These are phyloP conservation scores for Cremastinae sp. DNA, from an alignment of 2,888 invertebrate genomes.

Conservation along the genomic window DNA sequence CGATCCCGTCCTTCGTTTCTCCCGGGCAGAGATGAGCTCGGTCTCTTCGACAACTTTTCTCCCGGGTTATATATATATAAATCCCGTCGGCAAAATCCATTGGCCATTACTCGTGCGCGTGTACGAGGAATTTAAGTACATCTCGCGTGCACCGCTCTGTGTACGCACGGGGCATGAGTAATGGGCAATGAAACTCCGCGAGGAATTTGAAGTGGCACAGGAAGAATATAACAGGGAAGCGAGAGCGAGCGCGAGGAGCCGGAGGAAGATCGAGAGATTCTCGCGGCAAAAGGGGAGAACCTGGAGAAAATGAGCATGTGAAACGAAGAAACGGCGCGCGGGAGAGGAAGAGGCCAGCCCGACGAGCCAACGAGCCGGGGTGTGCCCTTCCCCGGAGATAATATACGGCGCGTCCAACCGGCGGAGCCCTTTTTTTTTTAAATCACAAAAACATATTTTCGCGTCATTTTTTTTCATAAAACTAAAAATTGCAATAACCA, in stretches of 20 bases:
- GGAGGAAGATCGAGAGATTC: conserved; percentile 18
- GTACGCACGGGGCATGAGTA: conserved; percentile 71
- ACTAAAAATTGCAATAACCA: too few species aligned
- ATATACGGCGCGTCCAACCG: conserved; percentile 1
- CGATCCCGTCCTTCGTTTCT: conserved; percentile 1
- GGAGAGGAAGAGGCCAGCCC: conserved; percentile 1
- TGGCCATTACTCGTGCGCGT: conserved; percentile 66
- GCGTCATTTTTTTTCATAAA: too few species aligned
- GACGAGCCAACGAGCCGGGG: conserved; percentile 31
- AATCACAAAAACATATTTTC: too few species aligned
- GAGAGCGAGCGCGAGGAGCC: conserved; percentile 14
- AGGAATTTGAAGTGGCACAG: conserved; percentile 69
- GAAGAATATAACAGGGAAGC: conserved; percentile 19
- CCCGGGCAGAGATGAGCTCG: conserved; percentile 15
- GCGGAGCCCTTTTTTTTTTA: background rate
- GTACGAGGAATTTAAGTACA: conserved; percentile 69
- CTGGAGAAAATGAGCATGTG: conserved; percentile 50
- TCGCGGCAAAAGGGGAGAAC: conserved; percentile 28
- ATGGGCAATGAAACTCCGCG: conserved; percentile 73
- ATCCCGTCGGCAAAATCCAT: conserved; percentile 62
- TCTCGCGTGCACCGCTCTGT: conserved; percentile 62
- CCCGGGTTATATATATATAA: conserved; percentile 31
- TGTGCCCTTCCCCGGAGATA: conserved; percentile 38
- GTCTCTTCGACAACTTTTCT: conserved; percentile 28
- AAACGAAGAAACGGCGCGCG: conserved; percentile 23